Percentiles rank a stretch among this genome's conserved stretches.
These are phyloP conservation scores for Drosophila erecta DNA, from an alignment of 1,140 invertebrate species.

Conservation along the genomic window DNA sequence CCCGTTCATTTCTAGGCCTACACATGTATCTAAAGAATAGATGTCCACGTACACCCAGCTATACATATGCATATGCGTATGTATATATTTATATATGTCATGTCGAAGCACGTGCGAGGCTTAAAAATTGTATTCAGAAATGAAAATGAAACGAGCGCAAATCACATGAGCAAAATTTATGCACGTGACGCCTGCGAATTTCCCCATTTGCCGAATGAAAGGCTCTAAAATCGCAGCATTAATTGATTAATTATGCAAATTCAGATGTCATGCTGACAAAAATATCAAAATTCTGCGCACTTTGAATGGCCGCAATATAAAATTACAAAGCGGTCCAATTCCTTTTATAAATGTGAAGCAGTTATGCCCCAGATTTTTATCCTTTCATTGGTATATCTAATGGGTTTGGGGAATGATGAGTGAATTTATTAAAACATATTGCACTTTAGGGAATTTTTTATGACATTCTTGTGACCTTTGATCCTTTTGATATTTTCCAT, in stretches of 20 bases:
- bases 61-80: not conserved
- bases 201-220: not conserved
- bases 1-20: not conserved
- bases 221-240: conserved; percentile 60
- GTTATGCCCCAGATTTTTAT: not conserved
- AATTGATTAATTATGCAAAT: conserved; percentile 82
- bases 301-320: conserved; percentile 3
- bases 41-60: not conserved
- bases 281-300: conserved; percentile 22
- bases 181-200: conserved; percentile 56
- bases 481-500: not conserved
- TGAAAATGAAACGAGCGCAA: conserved; percentile 51
- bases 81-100: conserved; percentile 11
- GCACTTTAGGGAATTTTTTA: not conserved
- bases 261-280: conserved; percentile 47
- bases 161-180: conserved; percentile 68
- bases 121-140: conserved; percentile 68
- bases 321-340: conserved; percentile 13
- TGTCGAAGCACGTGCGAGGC: conserved; percentile 66
- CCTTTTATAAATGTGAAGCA: not conserved
- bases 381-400: not conserved
- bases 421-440: not conserved
- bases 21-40: no score
- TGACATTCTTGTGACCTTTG: not conserved
- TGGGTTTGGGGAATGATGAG: not conserved